These are phyloP conservation scores for Vidua chalybeata DNA, from an alignment of 2,113 vertebrate species.

Conservation along the genomic window DNA sequence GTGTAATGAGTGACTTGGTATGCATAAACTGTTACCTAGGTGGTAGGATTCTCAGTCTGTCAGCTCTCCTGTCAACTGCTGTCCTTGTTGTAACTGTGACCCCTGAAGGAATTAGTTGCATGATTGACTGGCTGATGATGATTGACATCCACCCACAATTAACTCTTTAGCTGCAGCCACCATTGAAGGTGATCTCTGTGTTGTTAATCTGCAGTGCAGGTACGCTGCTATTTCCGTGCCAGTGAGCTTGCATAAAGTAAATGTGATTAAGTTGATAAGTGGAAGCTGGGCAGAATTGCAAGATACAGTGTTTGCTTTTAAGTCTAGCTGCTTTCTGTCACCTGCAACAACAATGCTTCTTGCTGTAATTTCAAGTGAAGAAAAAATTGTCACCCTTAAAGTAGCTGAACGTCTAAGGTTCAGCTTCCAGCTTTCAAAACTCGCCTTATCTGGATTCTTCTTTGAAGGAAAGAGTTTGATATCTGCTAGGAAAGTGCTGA, in stretches of 20 bases:
- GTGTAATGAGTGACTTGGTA: conserved; percentile 26
- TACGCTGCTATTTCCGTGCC: neutral
- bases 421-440: neutral
- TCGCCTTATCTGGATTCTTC: fast-evolving
- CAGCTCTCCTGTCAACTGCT: conserved; percentile 48
- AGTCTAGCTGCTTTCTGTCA: neutral
- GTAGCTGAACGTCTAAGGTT: neutral
- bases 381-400: neutral
- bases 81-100: conserved; percentile 64
- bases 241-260: neutral
- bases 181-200: conserved; percentile 15
- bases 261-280: neutral
- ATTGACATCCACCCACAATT: conserved; percentile 57
- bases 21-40: conserved; percentile 52
- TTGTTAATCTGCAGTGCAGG: neutral
- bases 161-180: conserved; percentile 52
- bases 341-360: neutral
- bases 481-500: neutral
- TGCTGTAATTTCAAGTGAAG: neutral
- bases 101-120: conserved; percentile 66
- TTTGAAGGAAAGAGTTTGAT: neutral
- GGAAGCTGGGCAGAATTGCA: neutral
- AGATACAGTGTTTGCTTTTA: neutral
- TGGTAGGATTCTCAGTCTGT: conserved; percentile 45
- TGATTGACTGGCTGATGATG: conserved; percentile 68